Conservation (phyloP, 2,888 invertebrate genomes). For the Tuberolachnus salignus region DNA sequence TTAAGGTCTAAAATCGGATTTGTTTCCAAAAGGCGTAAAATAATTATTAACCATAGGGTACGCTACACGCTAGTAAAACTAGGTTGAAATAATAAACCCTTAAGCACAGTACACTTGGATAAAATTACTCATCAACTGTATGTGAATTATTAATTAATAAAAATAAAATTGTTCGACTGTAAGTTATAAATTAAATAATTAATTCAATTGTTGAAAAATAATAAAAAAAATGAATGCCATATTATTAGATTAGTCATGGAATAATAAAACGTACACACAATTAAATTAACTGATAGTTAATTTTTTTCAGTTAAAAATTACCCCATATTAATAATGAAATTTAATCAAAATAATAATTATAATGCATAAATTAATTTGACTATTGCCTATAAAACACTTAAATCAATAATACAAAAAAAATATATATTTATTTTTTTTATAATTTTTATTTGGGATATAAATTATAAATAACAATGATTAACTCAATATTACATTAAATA, state of each 20-base stretch:
- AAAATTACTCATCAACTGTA: constrained; percentile 31
- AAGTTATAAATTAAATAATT: constrained; percentile 11
- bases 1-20: constrained; percentile 29
- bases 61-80: neutral
- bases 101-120: constrained; percentile 21
- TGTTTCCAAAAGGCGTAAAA: constrained; percentile 27
- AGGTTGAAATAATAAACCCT: constrained; percentile 23
- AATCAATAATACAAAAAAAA: constrained; percentile 6
- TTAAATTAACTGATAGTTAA: constrained; percentile 16
- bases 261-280: constrained; percentile 33
- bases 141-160: constrained; percentile 4
- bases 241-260: constrained; percentile 37
- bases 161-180: constrained; percentile 32
- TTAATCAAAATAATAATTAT: constrained; percentile 16
- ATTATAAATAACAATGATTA: constrained; percentile 24
- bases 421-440: neutral
- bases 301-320: neutral
- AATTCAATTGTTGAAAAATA: constrained; percentile 1
- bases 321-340: constrained; percentile 1
- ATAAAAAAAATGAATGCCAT: constrained; percentile 23
- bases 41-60: constrained; percentile 24
- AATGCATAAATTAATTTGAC: neutral
- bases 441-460: constrained; percentile 31
- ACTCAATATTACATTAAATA: constrained; percentile 30
- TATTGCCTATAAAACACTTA: constrained; percentile 29